phyloP scores from a whole-genome alignment of 2,888 invertebrate species.

The Amaurobius ferox region DNA sequence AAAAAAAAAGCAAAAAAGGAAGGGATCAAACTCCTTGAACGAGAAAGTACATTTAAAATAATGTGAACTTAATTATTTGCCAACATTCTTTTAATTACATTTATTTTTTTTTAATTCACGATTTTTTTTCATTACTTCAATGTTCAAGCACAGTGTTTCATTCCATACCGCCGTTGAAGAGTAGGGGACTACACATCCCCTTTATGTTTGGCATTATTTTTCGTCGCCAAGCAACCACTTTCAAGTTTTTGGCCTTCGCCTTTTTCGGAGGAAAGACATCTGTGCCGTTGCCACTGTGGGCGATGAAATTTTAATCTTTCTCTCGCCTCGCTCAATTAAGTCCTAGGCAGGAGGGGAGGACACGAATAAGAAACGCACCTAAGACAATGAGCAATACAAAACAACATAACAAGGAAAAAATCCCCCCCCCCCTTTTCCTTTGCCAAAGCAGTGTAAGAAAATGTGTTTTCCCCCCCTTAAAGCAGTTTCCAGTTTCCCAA shows the following conservation, averaged over 20 bases:
- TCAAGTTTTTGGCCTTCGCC: conserved; percentile 34
- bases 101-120: not conserved
- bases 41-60: not conserved
- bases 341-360: not conserved
- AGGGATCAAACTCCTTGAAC: not conserved
- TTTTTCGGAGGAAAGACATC: conserved; percentile 46
- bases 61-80: not conserved
- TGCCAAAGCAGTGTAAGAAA: not conserved
- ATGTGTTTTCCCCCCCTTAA: not conserved
- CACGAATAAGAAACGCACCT: conserved; percentile 1
- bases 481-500: conserved; percentile 28
- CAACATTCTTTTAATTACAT: not conserved
- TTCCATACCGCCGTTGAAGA: not conserved
- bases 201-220: conserved; percentile 49
- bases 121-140: not conserved
- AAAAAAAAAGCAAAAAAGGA: no score
- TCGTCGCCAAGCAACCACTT: conserved; percentile 63
- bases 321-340: conserved; percentile 70
- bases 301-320: conserved; percentile 71
- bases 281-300: conserved; percentile 58
- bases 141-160: not conserved
- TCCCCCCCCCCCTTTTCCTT: not conserved
- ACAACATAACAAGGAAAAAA: conserved; percentile 13
- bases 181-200: not conserved
- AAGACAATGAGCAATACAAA: conserved; percentile 45